These are phyloP conservation scores for Chaetoderma sp. DNA, from an alignment of 2,888 invertebrate species.

Conservation along the genomic window DNA sequence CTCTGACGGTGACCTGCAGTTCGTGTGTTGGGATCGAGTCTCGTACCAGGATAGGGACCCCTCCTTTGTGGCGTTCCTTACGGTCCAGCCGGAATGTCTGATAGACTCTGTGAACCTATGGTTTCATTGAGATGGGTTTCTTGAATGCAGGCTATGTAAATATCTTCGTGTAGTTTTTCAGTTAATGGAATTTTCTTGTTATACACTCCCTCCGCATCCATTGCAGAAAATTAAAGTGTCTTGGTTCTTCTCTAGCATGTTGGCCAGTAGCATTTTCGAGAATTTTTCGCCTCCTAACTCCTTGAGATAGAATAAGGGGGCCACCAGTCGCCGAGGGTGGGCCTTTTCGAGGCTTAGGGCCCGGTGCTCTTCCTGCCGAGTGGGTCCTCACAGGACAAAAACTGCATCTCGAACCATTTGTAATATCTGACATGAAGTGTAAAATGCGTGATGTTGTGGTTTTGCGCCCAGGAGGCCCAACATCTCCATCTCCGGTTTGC, in stretches of 20 bases:
- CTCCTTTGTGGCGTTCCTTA: not conserved
- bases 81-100: not conserved
- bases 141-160: too few species aligned
- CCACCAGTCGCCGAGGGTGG: too few species aligned
- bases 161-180: too few species aligned
- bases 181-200: too few species aligned
- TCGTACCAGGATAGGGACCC: not conserved
- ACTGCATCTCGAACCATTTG: not conserved
- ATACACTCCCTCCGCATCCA: too few species aligned
- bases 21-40: not conserved
- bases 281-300: not conserved
- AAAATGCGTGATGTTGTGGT: too few species aligned
- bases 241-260: not conserved
- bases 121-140: too few species aligned
- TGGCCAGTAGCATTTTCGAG: not conserved
- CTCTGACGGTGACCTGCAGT: not conserved
- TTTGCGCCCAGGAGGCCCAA: too few species aligned
- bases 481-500: too few species aligned
- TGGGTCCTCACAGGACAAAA: not conserved
- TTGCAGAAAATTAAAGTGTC: not conserved
- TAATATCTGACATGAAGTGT: too few species aligned
- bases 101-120: not conserved
- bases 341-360: not conserved
- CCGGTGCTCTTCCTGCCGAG: not conserved
- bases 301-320: not conserved